Evolutionary conservation across 2,113 vertebrate species (phyloP).

Genomic region (Hypanus sabinus): DNA sequence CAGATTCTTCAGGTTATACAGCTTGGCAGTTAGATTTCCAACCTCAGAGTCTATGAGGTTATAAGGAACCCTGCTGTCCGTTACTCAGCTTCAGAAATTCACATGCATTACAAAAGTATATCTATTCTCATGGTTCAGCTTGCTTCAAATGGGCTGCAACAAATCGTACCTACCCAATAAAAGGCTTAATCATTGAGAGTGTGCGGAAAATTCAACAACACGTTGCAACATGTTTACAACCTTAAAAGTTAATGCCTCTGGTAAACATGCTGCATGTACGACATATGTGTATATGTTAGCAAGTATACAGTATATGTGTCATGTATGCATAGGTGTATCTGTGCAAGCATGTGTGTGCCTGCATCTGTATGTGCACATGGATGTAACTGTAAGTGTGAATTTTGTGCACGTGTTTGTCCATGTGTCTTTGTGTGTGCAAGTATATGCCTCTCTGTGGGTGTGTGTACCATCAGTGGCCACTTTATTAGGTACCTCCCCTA

Average conservation of each 20-base stretch:
- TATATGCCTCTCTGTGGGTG: neutral
- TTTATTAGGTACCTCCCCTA: too few relatives aligned
- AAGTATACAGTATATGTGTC: too few relatives aligned
- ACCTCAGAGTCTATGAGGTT: conserved; percentile 44
- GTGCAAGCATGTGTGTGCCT: neutral
- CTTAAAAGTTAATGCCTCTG: neutral
- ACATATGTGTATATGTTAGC: neutral
- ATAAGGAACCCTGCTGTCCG: conserved; percentile 58
- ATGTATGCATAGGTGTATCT: too few relatives aligned
- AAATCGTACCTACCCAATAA: conserved; percentile 66
- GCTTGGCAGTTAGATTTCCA: conserved; percentile 38
- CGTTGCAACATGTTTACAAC: conserved; percentile 2
- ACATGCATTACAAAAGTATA: conserved; percentile 51
- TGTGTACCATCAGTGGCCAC: too few relatives aligned
- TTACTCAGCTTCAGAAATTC: conserved; percentile 58
- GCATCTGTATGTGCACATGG: neutral
- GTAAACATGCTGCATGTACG: neutral
- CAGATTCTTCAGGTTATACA: conserved; percentile 41
- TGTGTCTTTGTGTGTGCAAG: neutral
- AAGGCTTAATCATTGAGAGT: conserved; percentile 52
- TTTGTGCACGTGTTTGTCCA: neutral
- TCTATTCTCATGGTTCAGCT: conserved; percentile 51
- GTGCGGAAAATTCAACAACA: conserved; percentile 14
- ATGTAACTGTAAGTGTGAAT: neutral
- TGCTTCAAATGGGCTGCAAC: conserved; percentile 46